Percentiles rank a stretch among this genome's conserved stretches.
These are phyloP conservation scores for Nesoenas mayeri DNA, from an alignment of 2,113 vertebrate species.

Conservation along the genomic window DNA sequence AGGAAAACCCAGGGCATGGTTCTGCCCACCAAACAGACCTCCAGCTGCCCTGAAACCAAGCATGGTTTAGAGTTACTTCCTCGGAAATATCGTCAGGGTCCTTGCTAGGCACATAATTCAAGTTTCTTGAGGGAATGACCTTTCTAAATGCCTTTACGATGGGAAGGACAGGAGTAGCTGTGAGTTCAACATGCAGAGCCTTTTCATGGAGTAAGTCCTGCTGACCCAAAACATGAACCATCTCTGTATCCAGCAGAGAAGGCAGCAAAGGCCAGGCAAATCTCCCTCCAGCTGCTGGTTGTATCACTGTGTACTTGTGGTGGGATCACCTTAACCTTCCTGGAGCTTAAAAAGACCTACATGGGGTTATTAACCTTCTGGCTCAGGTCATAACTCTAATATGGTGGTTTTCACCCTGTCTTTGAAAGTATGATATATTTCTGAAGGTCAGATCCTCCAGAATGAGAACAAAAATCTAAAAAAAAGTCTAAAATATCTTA, in stretches of 20 bases:
- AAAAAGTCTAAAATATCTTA: neutral
- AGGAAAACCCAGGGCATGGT: neutral
- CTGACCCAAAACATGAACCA: neutral
- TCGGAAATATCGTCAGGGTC: neutral
- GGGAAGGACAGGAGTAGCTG: neutral
- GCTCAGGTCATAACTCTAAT: neutral
- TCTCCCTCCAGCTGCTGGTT: neutral
- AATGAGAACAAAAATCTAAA: neutral
- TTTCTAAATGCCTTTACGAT: neutral
- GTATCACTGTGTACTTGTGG: neutral
- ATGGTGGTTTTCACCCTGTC: neutral
- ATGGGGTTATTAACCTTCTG: neutral
- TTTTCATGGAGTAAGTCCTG: neutral
- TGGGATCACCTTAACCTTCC: neutral
- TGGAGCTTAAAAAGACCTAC: neutral
- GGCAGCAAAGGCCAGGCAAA: neutral
- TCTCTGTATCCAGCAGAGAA: neutral
- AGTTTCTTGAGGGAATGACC: neutral
- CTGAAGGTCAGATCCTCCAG: neutral
- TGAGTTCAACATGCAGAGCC: neutral
- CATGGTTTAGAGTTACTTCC: neutral
- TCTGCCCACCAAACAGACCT: neutral
- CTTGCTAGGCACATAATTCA: neutral
- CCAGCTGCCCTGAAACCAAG: neutral
- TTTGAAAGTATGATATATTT: neutral